Evolutionary conservation across 2,113 vertebrate species (phyloP).

Genomic region (Thymallus thymallus): DNA sequence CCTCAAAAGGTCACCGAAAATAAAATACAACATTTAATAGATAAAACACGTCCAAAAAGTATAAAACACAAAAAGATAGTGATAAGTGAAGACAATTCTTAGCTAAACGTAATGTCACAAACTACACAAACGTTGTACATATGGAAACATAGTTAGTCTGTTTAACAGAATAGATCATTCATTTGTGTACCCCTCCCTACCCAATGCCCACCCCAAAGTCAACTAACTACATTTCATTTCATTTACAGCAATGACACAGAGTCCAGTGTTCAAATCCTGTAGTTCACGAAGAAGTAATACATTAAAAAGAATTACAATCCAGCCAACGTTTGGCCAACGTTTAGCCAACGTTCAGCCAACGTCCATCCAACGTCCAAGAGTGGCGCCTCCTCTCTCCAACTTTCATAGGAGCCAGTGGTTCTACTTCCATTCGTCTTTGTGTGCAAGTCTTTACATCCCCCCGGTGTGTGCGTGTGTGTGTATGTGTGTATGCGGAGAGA

Average conservation of each 20-base stretch:
- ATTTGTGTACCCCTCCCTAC: slow-evolving; percentile 46
- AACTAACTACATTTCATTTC: slow-evolving; percentile 31
- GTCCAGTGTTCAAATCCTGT: slow-evolving; percentile 45
- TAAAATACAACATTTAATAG: slow-evolving; percentile 29
- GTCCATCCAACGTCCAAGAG: slow-evolving; percentile 21
- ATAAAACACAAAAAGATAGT: slow-evolving; percentile 40
- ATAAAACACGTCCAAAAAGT: slow-evolving; percentile 36
- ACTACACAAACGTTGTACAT: slow-evolving; percentile 64
- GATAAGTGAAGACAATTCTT: slow-evolving; percentile 51
- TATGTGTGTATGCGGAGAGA: slow-evolving; percentile 17
- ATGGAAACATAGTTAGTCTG: slow-evolving; percentile 64
- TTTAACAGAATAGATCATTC: slow-evolving; percentile 76
- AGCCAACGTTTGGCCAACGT: slow-evolving; percentile 40
- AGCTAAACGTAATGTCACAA: slow-evolving; percentile 61
- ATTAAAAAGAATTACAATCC: slow-evolving; percentile 70
- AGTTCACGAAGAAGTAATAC: slow-evolving; percentile 57
- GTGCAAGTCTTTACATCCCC: slow-evolving; percentile 51
- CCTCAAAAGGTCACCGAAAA: slow-evolving; percentile 53
- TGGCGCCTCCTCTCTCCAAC: slow-evolving; percentile 5
- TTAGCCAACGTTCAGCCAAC: slow-evolving; percentile 14
- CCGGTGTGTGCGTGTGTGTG: slow-evolving; percentile 14
- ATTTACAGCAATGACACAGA: slow-evolving; percentile 54
- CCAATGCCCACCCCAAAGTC: slow-evolving; percentile 15
- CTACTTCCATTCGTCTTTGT: slow-evolving; percentile 29
- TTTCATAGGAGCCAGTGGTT: slow-evolving; percentile 19